A percentile compares a stretch with the other conserved stretches of the same genome.
Evolutionary conservation across 2,888 invertebrate species (phyloP).

Genomic region (Sepiola atlantica): DNA sequence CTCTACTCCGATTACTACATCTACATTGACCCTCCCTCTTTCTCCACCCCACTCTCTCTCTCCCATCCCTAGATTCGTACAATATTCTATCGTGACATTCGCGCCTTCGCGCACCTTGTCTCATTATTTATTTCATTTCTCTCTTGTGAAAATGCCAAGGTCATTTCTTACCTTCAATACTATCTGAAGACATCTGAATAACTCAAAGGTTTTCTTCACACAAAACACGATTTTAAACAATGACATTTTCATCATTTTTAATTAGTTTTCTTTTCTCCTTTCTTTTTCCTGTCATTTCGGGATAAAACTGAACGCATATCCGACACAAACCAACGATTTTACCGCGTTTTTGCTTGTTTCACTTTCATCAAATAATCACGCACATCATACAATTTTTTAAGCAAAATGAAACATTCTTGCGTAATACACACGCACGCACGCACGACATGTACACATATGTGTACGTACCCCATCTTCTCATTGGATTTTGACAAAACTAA

Average conservation of each 20-base stretch:
- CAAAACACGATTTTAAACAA: conserved; percentile 32
- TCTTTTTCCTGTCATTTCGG: background rate
- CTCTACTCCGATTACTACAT: no score
- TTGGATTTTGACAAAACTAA: no score
- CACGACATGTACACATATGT: no score
- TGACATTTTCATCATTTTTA: background rate
- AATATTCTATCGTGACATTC: no score
- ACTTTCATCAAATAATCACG: background rate
- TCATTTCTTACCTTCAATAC: background rate
- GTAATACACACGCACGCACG: no score
- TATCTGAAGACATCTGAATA: background rate
- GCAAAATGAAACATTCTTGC: background rate
- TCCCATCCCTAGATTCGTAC: no score
- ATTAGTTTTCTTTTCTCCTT: background rate
- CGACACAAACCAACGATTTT: background rate
- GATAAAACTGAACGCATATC: background rate
- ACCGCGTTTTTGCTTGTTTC: background rate
- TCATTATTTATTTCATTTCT: no score
- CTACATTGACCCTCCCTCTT: background rate
- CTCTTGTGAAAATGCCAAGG: background rate
- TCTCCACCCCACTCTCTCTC: background rate
- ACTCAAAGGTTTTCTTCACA: background rate
- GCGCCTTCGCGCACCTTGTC: no score
- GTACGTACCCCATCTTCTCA: no score
- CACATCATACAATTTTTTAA: background rate